Evolutionary conservation across 2,797 vertebrate genomes (phyloP).

Genomic region (Oreonectes daqikongensis): DNA sequence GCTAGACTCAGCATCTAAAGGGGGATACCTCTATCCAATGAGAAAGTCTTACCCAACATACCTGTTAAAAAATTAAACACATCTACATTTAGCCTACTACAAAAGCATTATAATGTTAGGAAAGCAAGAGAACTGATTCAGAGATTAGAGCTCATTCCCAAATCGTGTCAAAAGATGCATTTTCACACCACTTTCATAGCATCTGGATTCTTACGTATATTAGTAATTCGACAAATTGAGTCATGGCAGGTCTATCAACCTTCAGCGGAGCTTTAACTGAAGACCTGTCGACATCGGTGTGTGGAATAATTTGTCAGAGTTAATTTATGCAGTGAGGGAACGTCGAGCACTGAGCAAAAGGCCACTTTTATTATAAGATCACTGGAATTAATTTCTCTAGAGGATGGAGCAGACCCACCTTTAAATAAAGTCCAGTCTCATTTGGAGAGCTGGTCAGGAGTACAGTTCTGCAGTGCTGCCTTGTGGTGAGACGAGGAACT

Average conservation of each 20-base stretch:
- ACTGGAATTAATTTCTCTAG: conserved; percentile 71
- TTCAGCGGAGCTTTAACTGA: neutral
- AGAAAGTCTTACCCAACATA: conserved; percentile 12
- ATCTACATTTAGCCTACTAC: neutral
- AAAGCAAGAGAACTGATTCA: neutral
- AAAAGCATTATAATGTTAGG: neutral
- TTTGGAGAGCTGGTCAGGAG: neutral
- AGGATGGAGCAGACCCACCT: conserved; percentile 64
- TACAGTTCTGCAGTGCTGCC: conserved; percentile 22
- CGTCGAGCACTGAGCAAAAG: conserved; percentile 58
- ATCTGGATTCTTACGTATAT: neutral
- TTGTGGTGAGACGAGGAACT: conserved; percentile 30
- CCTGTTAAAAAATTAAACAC: neutral
- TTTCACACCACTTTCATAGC: neutral
- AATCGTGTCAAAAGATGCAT: neutral
- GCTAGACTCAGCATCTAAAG: conserved; percentile 28
- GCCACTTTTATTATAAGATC: conserved; percentile 70
- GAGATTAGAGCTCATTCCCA: neutral
- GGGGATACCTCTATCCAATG: conserved; percentile 8
- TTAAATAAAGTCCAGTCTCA: conserved; percentile 43
- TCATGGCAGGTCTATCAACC: neutral
- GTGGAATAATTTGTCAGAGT: neutral
- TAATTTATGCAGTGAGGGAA: conserved; percentile 24
- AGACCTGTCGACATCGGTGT: neutral
- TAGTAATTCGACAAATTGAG: neutral